phyloP scores from a whole-genome alignment of 2,113 vertebrate species.

The Brachyistius frenatus region DNA sequence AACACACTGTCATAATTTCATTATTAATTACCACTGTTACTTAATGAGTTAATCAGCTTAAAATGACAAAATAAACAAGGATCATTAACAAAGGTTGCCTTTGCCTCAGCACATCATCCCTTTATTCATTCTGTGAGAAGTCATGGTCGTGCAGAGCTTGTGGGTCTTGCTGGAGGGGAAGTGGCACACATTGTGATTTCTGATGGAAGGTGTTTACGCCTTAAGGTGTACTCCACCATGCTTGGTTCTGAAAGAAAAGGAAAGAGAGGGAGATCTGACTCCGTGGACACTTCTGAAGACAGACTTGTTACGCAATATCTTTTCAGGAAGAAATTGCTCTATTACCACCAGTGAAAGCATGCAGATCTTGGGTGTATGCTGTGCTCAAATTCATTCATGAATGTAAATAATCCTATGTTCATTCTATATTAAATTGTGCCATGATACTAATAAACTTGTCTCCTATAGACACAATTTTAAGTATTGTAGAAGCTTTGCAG shows the following conservation, averaged over 20 bases:
- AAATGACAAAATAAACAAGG: not conserved
- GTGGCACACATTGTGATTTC: slow-evolving; percentile 75
- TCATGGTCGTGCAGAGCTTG: slow-evolving; percentile 37
- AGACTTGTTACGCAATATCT: too few species aligned
- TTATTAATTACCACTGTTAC: not conserved
- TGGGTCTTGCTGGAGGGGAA: slow-evolving; percentile 7
- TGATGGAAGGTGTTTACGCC: slow-evolving; percentile 72
- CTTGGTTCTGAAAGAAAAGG: slow-evolving; percentile 72
- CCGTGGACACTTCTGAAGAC: not conserved
- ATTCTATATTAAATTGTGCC: too few species aligned
- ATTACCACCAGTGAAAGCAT: too few species aligned
- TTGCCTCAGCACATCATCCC: not conserved
- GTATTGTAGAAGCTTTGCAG: not conserved
- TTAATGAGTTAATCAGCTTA: slow-evolving; percentile 1
- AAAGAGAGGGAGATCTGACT: not conserved
- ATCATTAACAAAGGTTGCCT: not conserved
- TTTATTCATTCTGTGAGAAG: not conserved
- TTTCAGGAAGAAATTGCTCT: too few species aligned
- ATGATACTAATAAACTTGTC: too few species aligned
- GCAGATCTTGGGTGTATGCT: too few species aligned
- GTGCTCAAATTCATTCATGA: too few species aligned
- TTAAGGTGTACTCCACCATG: slow-evolving; percentile 49
- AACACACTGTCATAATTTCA: not conserved
- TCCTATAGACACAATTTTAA: too few species aligned
- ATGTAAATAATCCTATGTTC: too few species aligned